phyloP scores from a whole-genome alignment of 2,113 vertebrate genomes.

The Equus quagga region DNA sequence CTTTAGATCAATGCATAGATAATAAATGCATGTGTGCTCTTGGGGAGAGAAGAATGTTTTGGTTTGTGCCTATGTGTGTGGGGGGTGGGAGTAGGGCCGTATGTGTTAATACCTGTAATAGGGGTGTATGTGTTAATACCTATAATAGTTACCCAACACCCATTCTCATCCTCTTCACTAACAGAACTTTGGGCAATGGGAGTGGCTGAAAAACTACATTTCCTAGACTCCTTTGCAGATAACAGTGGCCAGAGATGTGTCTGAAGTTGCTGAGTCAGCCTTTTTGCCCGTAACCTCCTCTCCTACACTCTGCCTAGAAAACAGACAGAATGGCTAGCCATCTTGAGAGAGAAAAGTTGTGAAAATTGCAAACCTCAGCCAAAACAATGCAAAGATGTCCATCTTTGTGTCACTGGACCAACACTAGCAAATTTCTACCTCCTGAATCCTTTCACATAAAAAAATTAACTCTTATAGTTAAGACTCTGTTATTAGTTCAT shows the following conservation, averaged over 20 bases:
- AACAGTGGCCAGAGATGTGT: neutral
- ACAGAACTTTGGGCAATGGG: neutral
- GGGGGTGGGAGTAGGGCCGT: too few species aligned
- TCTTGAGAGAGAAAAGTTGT: neutral
- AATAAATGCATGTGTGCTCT: neutral
- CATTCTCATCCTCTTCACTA: slow-evolving; percentile 1
- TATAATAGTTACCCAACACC: neutral
- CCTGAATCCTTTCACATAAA: neutral
- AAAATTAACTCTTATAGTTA: neutral
- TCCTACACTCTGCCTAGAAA: neutral
- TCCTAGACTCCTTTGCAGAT: neutral
- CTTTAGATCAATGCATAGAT: neutral
- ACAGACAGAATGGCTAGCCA: neutral
- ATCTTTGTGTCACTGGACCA: neutral
- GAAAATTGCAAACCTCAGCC: neutral
- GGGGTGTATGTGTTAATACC: neutral
- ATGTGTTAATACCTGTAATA: neutral
- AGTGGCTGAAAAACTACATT: neutral
- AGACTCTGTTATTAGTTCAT: neutral
- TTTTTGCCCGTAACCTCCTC: neutral
- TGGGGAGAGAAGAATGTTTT: neutral
- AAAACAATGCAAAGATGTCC: neutral
- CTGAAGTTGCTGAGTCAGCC: neutral
- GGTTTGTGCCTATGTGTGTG: neutral
- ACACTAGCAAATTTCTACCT: neutral